These are phyloP conservation scores for Drosophila lini DNA, from an alignment of 1,140 invertebrate species.

Conservation along the genomic window DNA sequence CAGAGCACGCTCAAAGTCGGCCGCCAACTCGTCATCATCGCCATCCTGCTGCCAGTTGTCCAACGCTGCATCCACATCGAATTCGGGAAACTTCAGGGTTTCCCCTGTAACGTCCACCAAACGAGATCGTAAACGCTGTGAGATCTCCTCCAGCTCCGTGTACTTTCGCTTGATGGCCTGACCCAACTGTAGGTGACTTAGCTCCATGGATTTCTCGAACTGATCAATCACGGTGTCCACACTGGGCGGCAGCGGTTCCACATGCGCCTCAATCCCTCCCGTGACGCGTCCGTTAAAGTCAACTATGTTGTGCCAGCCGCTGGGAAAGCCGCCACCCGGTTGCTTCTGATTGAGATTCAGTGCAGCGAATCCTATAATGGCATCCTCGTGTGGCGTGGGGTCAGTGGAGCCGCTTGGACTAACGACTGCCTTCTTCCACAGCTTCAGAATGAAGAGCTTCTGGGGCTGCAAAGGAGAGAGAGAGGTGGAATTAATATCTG, in stretches of 20 bases:
- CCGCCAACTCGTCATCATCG: slow-evolving; percentile 86
- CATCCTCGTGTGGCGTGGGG: slow-evolving; percentile 85
- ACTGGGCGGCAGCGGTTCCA: slow-evolving; percentile 39
- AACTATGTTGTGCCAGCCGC: slow-evolving; percentile 88
- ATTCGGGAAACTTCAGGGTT: slow-evolving; percentile 80
- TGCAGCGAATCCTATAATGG: slow-evolving; percentile 87
- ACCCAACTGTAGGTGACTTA: slow-evolving; percentile 77
- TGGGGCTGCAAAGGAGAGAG: slow-evolving; percentile 84
- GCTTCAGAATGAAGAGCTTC: slow-evolving; percentile 87
- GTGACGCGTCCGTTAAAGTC: slow-evolving; percentile 87
- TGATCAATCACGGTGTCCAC: slow-evolving; percentile 69
- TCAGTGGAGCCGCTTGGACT: slow-evolving; percentile 54
- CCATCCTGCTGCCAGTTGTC: slow-evolving; percentile 78
- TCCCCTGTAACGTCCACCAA: slow-evolving; percentile 86
- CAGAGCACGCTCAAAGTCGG: slow-evolving; percentile 81
- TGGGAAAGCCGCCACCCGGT: slow-evolving; percentile 85
- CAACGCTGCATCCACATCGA: slow-evolving; percentile 54
- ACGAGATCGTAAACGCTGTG: slow-evolving; percentile 86
- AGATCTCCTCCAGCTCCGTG: slow-evolving; percentile 87
- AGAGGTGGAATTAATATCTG: no score
- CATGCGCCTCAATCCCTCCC: slow-evolving; percentile 86
- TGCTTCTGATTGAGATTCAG: slow-evolving; percentile 86
- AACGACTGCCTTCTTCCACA: slow-evolving; percentile 86
- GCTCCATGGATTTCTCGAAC: slow-evolving; percentile 65
- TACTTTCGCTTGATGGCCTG: slow-evolving; percentile 86